Evolutionary conservation across 2,797 vertebrate genomes (phyloP).

Genomic region (Mormyrus hasselquistii): DNA sequence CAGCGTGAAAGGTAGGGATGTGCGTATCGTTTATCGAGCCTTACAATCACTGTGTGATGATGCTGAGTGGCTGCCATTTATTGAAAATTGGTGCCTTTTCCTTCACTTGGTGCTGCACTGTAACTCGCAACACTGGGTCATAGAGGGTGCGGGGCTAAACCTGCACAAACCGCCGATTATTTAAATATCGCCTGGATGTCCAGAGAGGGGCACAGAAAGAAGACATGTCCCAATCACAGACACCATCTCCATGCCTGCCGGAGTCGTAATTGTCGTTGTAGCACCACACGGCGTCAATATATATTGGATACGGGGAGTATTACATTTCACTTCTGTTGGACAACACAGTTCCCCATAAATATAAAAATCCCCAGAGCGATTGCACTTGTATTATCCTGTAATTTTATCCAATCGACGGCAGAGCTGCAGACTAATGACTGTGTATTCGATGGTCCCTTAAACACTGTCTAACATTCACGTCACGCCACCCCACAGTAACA

Average conservation of each 20-base stretch:
- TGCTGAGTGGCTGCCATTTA: not conserved
- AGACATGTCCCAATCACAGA: not conserved
- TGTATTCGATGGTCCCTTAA: slow-evolving; percentile 26
- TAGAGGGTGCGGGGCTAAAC: not conserved
- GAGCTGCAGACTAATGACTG: slow-evolving; percentile 21
- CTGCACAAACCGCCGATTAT: not conserved
- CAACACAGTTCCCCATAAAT: slow-evolving; percentile 29
- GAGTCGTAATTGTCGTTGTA: slow-evolving; percentile 36
- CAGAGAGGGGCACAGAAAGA: not conserved
- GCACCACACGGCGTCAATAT: slow-evolving; percentile 10
- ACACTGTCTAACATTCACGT: not conserved
- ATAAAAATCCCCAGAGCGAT: slow-evolving; percentile 39
- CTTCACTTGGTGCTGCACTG: not conserved
- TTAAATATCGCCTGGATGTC: not conserved
- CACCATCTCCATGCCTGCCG: slow-evolving; percentile 24
- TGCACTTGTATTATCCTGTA: slow-evolving; percentile 31
- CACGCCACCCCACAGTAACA: too few relatives aligned
- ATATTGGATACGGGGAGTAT: slow-evolving; percentile 24
- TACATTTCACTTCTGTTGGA: slow-evolving; percentile 41
- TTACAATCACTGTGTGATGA: not conserved
- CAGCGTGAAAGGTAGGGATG: not conserved
- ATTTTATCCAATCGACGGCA: slow-evolving; percentile 27
- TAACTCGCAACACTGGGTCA: not conserved
- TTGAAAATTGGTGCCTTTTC: not conserved
- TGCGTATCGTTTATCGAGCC: not conserved